A percentile compares a stretch with the other conserved stretches of the same genome.
These are phyloP conservation scores for Brachyistius frenatus DNA, from an alignment of 2,113 vertebrate species.

Conservation along the genomic window DNA sequence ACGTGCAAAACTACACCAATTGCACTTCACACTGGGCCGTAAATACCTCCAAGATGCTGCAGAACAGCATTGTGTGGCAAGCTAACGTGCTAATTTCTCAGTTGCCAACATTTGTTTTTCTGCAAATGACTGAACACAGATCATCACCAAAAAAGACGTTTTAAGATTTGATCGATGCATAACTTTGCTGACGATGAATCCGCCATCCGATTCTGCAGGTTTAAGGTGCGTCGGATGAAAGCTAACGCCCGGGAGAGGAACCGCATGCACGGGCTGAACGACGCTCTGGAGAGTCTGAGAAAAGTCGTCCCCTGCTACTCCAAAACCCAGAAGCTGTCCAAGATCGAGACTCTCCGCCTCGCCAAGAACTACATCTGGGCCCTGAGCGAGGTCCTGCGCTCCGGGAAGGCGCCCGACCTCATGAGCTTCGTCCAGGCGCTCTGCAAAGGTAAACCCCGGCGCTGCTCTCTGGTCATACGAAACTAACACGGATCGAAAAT, in stretches of 20 bases:
- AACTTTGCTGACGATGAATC: too few species aligned
- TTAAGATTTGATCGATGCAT: too few species aligned
- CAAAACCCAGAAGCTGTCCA: slow-evolving; percentile 98
- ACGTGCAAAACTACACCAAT: not conserved
- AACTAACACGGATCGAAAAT: too few species aligned
- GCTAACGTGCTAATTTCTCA: not conserved
- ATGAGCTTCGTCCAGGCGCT: slow-evolving; percentile 97
- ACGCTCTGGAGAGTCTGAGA: slow-evolving; percentile 95
- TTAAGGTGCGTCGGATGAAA: slow-evolving; percentile 96
- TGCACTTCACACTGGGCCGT: not conserved
- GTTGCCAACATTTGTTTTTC: too few species aligned
- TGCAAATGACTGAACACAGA: not conserved
- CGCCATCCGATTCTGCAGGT: slow-evolving; percentile 67
- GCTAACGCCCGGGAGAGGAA: slow-evolving; percentile 97
- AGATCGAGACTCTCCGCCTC: slow-evolving; percentile 96
- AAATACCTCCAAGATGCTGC: not conserved
- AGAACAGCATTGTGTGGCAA: not conserved
- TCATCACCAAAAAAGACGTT: not conserved
- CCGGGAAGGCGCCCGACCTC: slow-evolving; percentile 95
- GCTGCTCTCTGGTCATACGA: too few species aligned
- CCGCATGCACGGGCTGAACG: slow-evolving; percentile 98
- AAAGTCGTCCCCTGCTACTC: slow-evolving; percentile 99
- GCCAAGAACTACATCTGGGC: slow-evolving; percentile 99
- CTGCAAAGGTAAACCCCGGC: slow-evolving; percentile 87
- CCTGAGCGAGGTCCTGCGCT: slow-evolving; percentile 94